Evolutionary conservation across 2,797 vertebrate genomes (phyloP), one percentile per base, ranked within the genome.

Genomic region (Brachymystax lenok): DNA sequence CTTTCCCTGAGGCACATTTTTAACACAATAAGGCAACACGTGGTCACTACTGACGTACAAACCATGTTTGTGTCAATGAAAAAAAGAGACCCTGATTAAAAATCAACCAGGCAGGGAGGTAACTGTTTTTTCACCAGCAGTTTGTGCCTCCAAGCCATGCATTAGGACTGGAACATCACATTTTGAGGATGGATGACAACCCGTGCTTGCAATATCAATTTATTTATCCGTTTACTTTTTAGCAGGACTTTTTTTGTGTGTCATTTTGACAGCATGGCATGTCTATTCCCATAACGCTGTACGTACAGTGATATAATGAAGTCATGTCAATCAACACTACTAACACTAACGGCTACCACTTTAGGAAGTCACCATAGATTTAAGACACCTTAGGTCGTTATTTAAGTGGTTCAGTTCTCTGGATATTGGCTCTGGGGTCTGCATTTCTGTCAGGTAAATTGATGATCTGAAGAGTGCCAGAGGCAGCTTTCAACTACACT

Each of bases 381-480:
- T 68, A 33, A 69, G 13, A 72, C 21, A 35, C 74, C 21, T 28
- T 50, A 67, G 46, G 64, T 52, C 14, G 30, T 70, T 4, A 63
- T 75, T 75, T 56, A 75, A 28, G 50, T 73, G 27, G 52, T 68
- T 69, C 24, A 24, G 71, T 64, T 70, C 27, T 21, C 63, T 76
- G 10, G 70, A 19, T 6, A 35, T 30, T 33, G 28, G 27, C 27
- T 30, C 16, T 30, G 5, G 64, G 28, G 64, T 28, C 27, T 30
- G 64, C 64, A 67, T 67, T 67, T 33, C 64, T 67, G 28, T 67
- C 64, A 67, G 64, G 27, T 67, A 33, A 33, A 67, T 33, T 28
- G 64, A 67, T 16, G 28, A 67, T 19, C 14, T 17, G 27, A 30
- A 30, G 28, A 33, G 64, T 46, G 35, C 69, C 69, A 71, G 30